Conservation (phyloP, 1,140 invertebrate genomes). For the Nylanderia fulva region DNA sequence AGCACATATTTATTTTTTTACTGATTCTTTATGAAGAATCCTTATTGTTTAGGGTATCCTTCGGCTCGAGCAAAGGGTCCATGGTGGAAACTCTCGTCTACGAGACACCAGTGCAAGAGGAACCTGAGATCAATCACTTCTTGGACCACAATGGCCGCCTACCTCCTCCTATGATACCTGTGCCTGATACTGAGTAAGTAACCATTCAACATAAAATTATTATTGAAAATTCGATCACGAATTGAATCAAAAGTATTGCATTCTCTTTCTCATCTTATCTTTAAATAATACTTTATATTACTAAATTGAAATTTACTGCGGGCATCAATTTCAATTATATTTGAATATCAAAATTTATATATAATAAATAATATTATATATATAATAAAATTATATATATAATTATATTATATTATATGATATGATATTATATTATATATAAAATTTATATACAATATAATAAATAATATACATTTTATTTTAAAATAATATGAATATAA, state of each 20-base stretch:
- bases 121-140: constrained; percentile 89
- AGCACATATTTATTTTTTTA: not conserved
- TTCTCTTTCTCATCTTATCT: not conserved
- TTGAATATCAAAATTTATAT: too few relatives aligned
- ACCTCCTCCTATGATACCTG: constrained; percentile 81
- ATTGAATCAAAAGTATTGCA: not conserved
- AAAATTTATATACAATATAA: too few relatives aligned
- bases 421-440: too few relatives aligned
- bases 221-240: not conserved
- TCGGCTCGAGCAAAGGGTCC: constrained; percentile 97
- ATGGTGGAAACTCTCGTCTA: constrained; percentile 97
- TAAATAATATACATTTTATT: not conserved
- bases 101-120: constrained; percentile 92
- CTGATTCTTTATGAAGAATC: not conserved
- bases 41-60: constrained; percentile 91
- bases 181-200: constrained; percentile 85
- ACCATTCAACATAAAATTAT: not conserved
- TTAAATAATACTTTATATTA: not conserved
- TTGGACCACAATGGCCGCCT: constrained; percentile 89
- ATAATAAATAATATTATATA: too few relatives aligned
- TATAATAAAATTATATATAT: too few relatives aligned
- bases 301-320: not conserved
- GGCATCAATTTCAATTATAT: too few relatives aligned
- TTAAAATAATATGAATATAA: too few relatives aligned
- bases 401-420: too few relatives aligned